Evolutionary conservation across 2,797 vertebrate species (phyloP).

Genomic region (Pseudotriccus pelzelni): DNA sequence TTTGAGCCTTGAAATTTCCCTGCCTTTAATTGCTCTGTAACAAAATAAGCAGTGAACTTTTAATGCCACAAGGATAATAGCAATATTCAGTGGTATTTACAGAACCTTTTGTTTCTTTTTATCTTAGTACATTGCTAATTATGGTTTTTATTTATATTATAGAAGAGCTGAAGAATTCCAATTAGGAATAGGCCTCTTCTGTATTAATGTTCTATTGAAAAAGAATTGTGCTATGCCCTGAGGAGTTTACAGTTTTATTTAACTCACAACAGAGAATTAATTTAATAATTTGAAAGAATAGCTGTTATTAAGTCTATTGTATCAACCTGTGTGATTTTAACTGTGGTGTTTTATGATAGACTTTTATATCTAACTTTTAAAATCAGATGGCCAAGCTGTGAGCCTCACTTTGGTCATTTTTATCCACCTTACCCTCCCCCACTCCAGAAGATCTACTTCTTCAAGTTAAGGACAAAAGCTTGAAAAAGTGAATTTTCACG

Average conservation of each 20-base stretch:
- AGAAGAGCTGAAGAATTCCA: neutral
- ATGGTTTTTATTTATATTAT: neutral
- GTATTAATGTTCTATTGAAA: neutral
- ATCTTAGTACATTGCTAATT: constrained; percentile 18
- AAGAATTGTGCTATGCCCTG: neutral
- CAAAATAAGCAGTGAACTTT: constrained; percentile 19
- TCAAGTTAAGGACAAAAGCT: neutral
- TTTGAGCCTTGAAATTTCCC: neutral
- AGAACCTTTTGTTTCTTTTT: constrained; percentile 49
- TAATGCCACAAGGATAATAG: neutral
- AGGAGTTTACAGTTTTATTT: neutral
- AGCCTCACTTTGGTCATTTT: neutral
- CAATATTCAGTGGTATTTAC: constrained; percentile 31
- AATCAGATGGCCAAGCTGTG: neutral
- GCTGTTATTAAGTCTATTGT: neutral
- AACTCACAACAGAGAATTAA: neutral
- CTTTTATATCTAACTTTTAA: neutral
- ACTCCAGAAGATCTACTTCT: neutral
- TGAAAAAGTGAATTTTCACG: neutral
- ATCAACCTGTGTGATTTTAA: neutral
- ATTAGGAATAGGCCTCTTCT: neutral
- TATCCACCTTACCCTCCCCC: rapidly evolving
- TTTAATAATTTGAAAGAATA: neutral
- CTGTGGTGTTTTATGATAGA: neutral
- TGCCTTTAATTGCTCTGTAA: constrained; percentile 16